Evolutionary conservation across 1,140 invertebrate species (phyloP).

Genomic region (Pygmarrhopalites habei): DNA sequence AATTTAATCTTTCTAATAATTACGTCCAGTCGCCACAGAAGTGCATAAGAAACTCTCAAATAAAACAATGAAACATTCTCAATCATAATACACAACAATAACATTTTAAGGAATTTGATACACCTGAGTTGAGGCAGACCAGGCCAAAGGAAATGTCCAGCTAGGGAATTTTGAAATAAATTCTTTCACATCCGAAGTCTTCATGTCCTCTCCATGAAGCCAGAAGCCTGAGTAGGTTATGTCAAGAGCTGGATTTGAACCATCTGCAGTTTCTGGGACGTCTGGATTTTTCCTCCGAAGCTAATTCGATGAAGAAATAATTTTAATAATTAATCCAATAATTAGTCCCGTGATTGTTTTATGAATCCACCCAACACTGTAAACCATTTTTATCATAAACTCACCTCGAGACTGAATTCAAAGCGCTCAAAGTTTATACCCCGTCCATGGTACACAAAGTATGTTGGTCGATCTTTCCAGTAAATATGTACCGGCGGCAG

Average conservation of each 20-base stretch:
- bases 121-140: constrained; percentile 27
- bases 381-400: no score
- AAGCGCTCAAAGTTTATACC: constrained; percentile 39
- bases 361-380: no score
- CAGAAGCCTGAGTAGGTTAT: constrained; percentile 45
- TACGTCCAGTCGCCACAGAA: no score
- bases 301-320: no score
- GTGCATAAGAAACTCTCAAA: no score
- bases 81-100: no score
- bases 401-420: constrained; percentile 39
- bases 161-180: constrained; percentile 37
- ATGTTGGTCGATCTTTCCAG: constrained; percentile 40
- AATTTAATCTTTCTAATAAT: no score
- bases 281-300: no score
- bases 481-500: constrained; percentile 39
- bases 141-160: constrained; percentile 38
- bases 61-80: no score
- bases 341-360: no score
- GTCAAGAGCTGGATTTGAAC: constrained; percentile 38
- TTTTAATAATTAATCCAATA: no score
- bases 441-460: constrained; percentile 43
- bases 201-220: constrained; percentile 43
- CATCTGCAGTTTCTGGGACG: constrained; percentile 8
- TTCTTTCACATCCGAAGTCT: constrained; percentile 35
- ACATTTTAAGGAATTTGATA: constrained; percentile 18